Base-by-base conservation (phyloP, 2,797 vertebrate genomes). In the Podarcis lilfordi region DNA sequence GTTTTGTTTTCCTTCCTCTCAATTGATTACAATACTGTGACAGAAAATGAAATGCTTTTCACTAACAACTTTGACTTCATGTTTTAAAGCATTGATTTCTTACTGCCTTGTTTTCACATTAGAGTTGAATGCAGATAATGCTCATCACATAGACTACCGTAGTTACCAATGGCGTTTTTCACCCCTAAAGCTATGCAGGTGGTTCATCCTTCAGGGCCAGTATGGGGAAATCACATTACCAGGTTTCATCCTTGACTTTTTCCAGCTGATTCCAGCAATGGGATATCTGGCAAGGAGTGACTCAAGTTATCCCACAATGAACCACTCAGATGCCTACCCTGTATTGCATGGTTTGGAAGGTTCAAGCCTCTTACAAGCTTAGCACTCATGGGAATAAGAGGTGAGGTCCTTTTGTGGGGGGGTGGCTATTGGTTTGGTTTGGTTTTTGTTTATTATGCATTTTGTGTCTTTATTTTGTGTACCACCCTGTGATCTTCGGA, bases 1-100 rank as follows among this genome's bases (percentile, higher is more conserved):
- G 19, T 90, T 81, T 90, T 82, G 23, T 80, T 93, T 92, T 90
- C 21, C 88, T 94, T 94, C 80, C n/a, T 89, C 85, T 90, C 64
- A 0, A 3, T 81, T 92, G 45, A 55, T 91, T 86, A 87, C 55
- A 90, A 83, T 0, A 25, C 40, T 43, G 79, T 89, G 72, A 82
- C 45, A 91, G 69, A 25, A 92, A 37, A 83, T 13, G 83, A 86
- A 81, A 87, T 84, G 94, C 90, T 85, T 94, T 91, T 89, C 68
- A 68, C n/a, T 84, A 86, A 25, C 13, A 5, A 72, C 86, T 94
- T 86, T 86, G n/a, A 83, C 8, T 92, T 89, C 86, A 82, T 88
- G 0, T 13, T 89, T 91, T 25, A 80, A 87, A 88, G 89, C n/a
- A 80, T 11, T 86, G 71, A 43, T 85, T 91, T 91, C 91, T 80